These are phyloP conservation scores for Cyanoderma ruficeps DNA, from an alignment of 2,113 vertebrate species.

Conservation along the genomic window DNA sequence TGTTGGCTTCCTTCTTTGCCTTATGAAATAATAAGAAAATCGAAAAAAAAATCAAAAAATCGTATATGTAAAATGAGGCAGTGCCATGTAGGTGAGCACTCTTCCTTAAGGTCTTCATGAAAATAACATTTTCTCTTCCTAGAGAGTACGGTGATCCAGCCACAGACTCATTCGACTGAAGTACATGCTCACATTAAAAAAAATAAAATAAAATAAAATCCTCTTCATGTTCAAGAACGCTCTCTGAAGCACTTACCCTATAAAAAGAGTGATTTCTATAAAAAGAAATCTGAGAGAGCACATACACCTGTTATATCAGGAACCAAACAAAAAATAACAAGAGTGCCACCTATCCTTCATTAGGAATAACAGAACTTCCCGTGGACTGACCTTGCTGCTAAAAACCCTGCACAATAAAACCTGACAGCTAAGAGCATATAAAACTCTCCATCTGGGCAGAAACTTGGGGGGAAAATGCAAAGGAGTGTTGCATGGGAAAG, in stretches of 20 bases:
- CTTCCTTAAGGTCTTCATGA: not conserved
- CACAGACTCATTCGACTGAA: not conserved
- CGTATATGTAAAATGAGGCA: not conserved
- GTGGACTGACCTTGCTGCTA: not conserved
- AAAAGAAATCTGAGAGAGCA: not conserved
- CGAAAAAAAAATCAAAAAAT: not conserved
- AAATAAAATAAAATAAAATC: not conserved
- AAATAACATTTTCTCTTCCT: not conserved
- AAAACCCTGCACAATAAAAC: not conserved
- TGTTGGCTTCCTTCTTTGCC: not conserved
- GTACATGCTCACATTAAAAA: not conserved
- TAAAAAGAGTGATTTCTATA: not conserved
- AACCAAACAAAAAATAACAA: constrained; percentile 31
- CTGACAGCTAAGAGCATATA: not conserved
- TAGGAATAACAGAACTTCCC: not conserved
- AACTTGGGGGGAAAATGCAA: not conserved
- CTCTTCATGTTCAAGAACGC: constrained; percentile 25
- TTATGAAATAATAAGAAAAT: not conserved
- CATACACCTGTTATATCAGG: not conserved
- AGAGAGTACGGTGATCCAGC: not conserved
- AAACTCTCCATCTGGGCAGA: not conserved
- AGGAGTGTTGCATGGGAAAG: not conserved
- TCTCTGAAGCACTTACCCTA: constrained; percentile 9
- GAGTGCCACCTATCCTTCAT: constrained; percentile 39
- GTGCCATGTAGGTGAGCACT: not conserved